Base-by-base conservation (phyloP, 2,113 vertebrate genomes). In the Platichthys flesus region DNA sequence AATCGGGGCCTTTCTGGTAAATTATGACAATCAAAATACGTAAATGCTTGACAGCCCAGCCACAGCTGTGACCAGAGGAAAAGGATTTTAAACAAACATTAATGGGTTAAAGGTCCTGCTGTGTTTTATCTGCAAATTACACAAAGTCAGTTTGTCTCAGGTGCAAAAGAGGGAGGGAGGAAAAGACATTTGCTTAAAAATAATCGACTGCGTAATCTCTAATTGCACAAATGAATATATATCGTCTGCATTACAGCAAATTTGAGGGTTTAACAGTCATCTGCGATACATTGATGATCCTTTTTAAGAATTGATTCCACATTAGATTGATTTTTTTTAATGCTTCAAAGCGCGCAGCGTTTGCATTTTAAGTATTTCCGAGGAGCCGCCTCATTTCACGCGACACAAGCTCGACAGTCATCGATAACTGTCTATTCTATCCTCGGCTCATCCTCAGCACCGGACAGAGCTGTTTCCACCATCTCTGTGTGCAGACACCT, bases 401-500 rank as follows among this genome's bases (percentile, higher is more conserved):
- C 28, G 23, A 63, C 57, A 63, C 59, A 35, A 52, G 63, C 63
- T 74, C 66, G 24, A 15, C 71, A 68, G 45, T 45, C 58, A 21
- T 74, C 66, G 61, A 13, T 40, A 24, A 18, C 26, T 26, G n/a
- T 37, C 73, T 67, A 37, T 82, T 85, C 76, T 78, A 51, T 49
- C 67, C 74, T 70, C 80, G 58, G 52, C 81, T 85, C 81, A 67
- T 66, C 12, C 82, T 70, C 76, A 59, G 78, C 28, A 24, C 73
- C 47, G 64, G 73, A 80, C 71, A 51, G 74, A 71, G 73, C 78
- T 31, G 82, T 59, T 82, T 82, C 63, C 84, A 73, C 79, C 76
- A 67, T 79, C 80, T 85, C 85, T 69, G 65, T 78, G 85, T 86
- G 82, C 82, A 82, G 78, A 89, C 83, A 80, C 83, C 84, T 75